Evolutionary conservation across 2,888 invertebrate species (phyloP).

Genomic region (Seira musarum): DNA sequence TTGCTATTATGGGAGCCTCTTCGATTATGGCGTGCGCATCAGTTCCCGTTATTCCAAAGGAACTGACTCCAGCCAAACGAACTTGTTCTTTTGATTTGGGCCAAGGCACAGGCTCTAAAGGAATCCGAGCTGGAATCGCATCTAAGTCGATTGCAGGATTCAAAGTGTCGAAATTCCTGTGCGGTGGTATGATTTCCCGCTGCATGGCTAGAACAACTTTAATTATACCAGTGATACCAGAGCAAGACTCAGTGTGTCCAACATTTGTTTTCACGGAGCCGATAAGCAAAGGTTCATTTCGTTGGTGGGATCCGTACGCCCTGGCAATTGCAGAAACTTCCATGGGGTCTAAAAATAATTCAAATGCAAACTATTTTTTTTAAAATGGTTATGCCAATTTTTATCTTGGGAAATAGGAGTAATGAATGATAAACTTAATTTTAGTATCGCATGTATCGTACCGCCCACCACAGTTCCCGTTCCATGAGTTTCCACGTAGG

Average conservation of each 20-base stretch:
- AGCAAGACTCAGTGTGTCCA: slow-evolving; percentile 59
- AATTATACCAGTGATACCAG: slow-evolving; percentile 57
- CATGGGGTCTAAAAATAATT: slow-evolving; percentile 50
- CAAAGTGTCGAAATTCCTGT: slow-evolving; percentile 39
- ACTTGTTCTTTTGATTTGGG: slow-evolving; percentile 1
- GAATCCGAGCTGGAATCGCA: slow-evolving; percentile 58
- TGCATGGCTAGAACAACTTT: slow-evolving; percentile 55
- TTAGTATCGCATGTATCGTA: too few relatives aligned
- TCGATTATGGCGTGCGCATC: slow-evolving; percentile 56
- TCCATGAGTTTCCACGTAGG: slow-evolving; percentile 51
- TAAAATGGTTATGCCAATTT: too few relatives aligned
- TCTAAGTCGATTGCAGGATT: slow-evolving; percentile 60
- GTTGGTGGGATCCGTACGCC: slow-evolving; percentile 30
- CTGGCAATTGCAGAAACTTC: slow-evolving; percentile 55
- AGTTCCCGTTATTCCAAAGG: slow-evolving; percentile 60
- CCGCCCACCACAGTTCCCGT: slow-evolving; percentile 46
- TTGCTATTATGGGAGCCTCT: slow-evolving; percentile 38
- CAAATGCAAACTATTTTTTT: background rate
- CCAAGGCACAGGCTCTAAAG: slow-evolving; percentile 32
- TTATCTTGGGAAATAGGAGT: too few relatives aligned
- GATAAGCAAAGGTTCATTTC: slow-evolving; percentile 45
- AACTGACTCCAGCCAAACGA: slow-evolving; percentile 49
- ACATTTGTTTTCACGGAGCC: slow-evolving; percentile 62
- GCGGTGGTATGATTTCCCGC: slow-evolving; percentile 54
- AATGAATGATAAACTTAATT: too few relatives aligned